phyloP scores from a whole-genome alignment of 1,140 invertebrate species.

The Drosophila simulans region DNA sequence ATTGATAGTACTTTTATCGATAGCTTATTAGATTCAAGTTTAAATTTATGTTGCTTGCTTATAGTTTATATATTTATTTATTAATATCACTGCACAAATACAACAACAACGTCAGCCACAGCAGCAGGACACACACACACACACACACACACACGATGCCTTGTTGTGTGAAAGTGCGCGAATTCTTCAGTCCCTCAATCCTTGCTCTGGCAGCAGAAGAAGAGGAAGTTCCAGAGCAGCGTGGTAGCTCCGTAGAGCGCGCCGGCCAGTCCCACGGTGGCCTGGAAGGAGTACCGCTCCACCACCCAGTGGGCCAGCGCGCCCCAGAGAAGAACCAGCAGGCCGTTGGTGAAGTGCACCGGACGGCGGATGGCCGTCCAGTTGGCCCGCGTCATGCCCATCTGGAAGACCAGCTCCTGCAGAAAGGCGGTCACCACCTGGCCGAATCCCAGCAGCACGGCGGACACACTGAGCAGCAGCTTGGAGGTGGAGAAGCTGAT shows the following conservation, averaged over 20 bases:
- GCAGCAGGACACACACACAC: constrained; percentile 6
- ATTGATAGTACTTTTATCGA: no score
- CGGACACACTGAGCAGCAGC: constrained; percentile 77
- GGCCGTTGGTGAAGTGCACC: constrained; percentile 77
- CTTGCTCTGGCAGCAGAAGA: constrained; percentile 70
- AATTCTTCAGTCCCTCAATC: constrained; percentile 39
- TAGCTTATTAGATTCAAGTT: no score
- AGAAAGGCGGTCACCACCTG: constrained; percentile 81
- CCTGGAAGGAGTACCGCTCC: constrained; percentile 75
- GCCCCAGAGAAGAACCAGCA: constrained; percentile 79
- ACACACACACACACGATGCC: background rate
- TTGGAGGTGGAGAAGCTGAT: constrained; percentile 83
- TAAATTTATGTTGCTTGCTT: no score
- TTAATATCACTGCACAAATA: constrained; percentile 47
- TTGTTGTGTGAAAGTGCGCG: background rate
- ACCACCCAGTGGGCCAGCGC: constrained; percentile 79
- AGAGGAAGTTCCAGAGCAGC: constrained; percentile 78
- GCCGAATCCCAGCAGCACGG: constrained; percentile 79
- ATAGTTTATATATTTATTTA: constrained; percentile 22
- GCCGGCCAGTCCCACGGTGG: constrained; percentile 72
- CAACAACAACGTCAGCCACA: constrained; percentile 33
- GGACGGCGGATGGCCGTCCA: constrained; percentile 76
- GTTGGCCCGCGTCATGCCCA: constrained; percentile 79
- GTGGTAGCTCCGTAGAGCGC: constrained; percentile 63
- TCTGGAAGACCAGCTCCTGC: constrained; percentile 78